Evolutionary conservation across 2,888 invertebrate species (phyloP).

Genomic region (Acleris literana): DNA sequence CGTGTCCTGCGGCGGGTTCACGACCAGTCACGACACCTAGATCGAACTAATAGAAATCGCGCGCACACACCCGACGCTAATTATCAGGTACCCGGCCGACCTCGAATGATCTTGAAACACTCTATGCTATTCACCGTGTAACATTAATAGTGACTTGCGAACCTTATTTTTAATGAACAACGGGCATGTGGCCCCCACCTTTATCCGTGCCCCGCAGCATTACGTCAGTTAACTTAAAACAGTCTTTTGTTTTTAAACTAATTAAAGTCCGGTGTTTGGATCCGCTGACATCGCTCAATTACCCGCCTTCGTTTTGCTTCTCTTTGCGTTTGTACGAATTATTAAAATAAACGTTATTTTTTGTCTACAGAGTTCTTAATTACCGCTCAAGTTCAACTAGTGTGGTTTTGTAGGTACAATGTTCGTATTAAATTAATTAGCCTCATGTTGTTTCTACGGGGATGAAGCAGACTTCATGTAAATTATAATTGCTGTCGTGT

Average conservation of each 20-base stretch:
- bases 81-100: constrained; percentile 28
- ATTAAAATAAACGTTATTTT: constrained; percentile 31
- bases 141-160: constrained; percentile 3
- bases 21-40: constrained; percentile 59
- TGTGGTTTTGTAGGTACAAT: constrained; percentile 24
- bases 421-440: constrained; percentile 33
- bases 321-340: constrained; percentile 21
- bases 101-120: constrained; percentile 12
- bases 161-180: constrained; percentile 4
- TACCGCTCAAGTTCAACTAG: constrained; percentile 21
- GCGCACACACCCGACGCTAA: constrained; percentile 26
- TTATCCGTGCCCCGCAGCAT: constrained; percentile 19
- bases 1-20: constrained; percentile 46
- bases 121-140: constrained; percentile 9
- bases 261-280: constrained; percentile 60
- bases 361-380: constrained; percentile 18
- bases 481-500: constrained; percentile 34
- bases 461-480: constrained; percentile 28
- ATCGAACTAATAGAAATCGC: constrained; percentile 36
- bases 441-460: constrained; percentile 27
- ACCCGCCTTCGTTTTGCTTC: constrained; percentile 35
- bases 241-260: constrained; percentile 71
- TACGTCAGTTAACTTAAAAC: constrained; percentile 27
- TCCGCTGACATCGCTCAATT: constrained; percentile 50
- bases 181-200: constrained; percentile 3